Percentiles rank a stretch among this genome's conserved stretches.
phyloP scores from a whole-genome alignment of 2,888 invertebrate genomes.

The Rotaria magnacalcarata region DNA sequence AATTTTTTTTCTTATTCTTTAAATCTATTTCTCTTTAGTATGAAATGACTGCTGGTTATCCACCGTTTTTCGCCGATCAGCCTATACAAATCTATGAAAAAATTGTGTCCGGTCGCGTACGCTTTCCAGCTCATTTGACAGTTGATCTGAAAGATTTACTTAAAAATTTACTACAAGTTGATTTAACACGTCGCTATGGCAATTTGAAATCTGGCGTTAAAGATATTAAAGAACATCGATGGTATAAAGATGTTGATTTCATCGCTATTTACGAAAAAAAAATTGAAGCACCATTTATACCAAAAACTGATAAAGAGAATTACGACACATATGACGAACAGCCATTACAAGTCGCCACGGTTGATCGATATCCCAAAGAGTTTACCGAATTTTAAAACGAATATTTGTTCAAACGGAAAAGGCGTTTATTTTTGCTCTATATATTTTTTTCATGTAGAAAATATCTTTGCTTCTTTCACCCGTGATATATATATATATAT shows the following conservation, averaged over 20 bases:
- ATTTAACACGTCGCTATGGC: slow-evolving; percentile 94
- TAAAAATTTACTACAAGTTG: slow-evolving; percentile 75
- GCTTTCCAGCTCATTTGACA: slow-evolving; percentile 97
- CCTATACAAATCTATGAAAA: slow-evolving; percentile 99
- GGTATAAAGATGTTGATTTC: slow-evolving; percentile 98
- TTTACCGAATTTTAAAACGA: slow-evolving; percentile 82
- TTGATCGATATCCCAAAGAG: slow-evolving; percentile 99
- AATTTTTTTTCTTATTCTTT: not conserved
- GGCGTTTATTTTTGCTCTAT: not conserved
- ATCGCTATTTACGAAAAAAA: slow-evolving; percentile 97
- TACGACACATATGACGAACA: slow-evolving; percentile 97
- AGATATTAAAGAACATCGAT: slow-evolving; percentile 97
- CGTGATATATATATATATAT: not conserved
- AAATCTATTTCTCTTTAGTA: not conserved
- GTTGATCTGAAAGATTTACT: slow-evolving; percentile 94
- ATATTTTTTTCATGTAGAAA: not conserved
- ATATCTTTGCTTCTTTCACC: not conserved
- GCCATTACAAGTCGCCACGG: slow-evolving; percentile 91
- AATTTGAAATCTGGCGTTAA: slow-evolving; percentile 98
- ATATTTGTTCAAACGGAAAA: not conserved
- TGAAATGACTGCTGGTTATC: slow-evolving; percentile 70
- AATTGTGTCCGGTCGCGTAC: slow-evolving; percentile 94
- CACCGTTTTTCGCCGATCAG: slow-evolving; percentile 99
- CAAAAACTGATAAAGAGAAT: slow-evolving; percentile 63
- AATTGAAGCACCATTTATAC: slow-evolving; percentile 56